These are phyloP conservation scores for Drosophila prolongata DNA, from an alignment of 2,888 invertebrate genomes.

Conservation along the genomic window DNA sequence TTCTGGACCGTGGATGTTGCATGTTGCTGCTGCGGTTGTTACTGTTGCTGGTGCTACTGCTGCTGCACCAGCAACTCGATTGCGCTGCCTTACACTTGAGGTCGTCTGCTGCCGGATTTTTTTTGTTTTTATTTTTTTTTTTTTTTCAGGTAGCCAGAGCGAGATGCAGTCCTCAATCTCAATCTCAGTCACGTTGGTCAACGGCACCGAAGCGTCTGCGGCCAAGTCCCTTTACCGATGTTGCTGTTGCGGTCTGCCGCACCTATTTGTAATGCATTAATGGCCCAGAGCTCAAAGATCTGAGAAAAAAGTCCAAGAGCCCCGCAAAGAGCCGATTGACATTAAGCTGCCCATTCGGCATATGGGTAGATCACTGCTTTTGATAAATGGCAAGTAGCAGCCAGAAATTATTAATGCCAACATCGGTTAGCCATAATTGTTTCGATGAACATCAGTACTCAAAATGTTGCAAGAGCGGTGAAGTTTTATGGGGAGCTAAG, in stretches of 20 bases:
- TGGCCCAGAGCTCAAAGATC: conserved; percentile 50
- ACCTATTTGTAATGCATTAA: conserved; percentile 79
- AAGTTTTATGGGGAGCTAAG: conserved; percentile 2
- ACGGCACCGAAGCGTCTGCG: conserved; percentile 77
- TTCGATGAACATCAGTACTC: conserved; percentile 11
- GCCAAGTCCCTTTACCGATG: conserved; percentile 56
- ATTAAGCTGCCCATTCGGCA: conserved; percentile 65
- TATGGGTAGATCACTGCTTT: conserved; percentile 31
- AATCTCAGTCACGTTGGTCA: conserved; percentile 65
- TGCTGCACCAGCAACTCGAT: conserved; percentile 63
- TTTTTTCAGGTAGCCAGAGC: conserved; percentile 26
- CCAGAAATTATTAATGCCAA: conserved; percentile 34
- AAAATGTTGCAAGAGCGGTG: conserved; percentile 23
- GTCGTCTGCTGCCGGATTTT: conserved; percentile 58
- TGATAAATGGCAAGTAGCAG: conserved; percentile 43
- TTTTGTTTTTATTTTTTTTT: neutral
- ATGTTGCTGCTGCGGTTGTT: conserved; percentile 24
- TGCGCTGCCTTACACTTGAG: conserved; percentile 73
- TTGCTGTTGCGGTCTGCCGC: conserved; percentile 62
- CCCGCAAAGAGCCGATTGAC: conserved; percentile 61
- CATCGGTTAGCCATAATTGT: conserved; percentile 35
- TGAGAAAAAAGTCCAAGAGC: conserved; percentile 1
- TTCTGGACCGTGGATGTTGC: conserved; percentile 55
- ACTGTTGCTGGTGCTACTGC: conserved; percentile 19
- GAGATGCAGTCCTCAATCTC: conserved; percentile 29